Base-by-base conservation (phyloP, 2,113 vertebrate genomes). In the Apodemus sylvaticus region DNA sequence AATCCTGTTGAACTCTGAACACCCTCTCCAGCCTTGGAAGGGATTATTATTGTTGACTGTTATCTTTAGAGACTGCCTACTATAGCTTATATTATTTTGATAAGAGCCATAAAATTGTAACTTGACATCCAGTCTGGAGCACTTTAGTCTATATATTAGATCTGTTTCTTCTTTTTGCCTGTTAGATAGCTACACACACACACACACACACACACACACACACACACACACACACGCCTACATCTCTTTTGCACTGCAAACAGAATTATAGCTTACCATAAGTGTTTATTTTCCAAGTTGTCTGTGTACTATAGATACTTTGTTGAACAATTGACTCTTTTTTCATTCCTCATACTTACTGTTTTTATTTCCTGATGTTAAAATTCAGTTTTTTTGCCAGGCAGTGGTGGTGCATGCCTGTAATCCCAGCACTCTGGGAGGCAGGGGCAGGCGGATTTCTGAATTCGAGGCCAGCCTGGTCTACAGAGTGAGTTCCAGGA, bases 331-430 rank as follows among this genome's bases (percentile, higher is more conserved):
- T 86, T 77, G 86, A 58, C 45, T 20, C 34, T 93, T 45, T 91
- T 60, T n/a, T 79, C 36, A 76, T 39, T n/a, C 85, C 45, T 77
- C 24, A 14, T 34, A 82, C 19, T 95, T 93, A 9, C 34, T 86
- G 9, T 73, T 77, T 91, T 86, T 94, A 89, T 24, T 62, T 62
- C 62, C 62, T 64, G n/a, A 71, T 96, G 31, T 74, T 62, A 39
- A 90, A 93, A 94, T 96, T 36, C 91, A 73, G 86, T 93, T 95
- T 93, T 90, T 78, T n/a, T n/a, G n/a, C n/a, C n/a, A n/a, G n/a
- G n/a, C n/a, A n/a, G n/a, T n/a, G n/a, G n/a, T n/a, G n/a, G n/a
- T n/a, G n/a, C n/a, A n/a, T n/a, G n/a, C n/a, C n/a, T n/a, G n/a
- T n/a, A n/a, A n/a, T n/a, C n/a, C n/a, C n/a, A n/a, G n/a, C n/a